Conservation (phyloP, 2,113 vertebrate genomes). For the Eupsittula cactorum region DNA sequence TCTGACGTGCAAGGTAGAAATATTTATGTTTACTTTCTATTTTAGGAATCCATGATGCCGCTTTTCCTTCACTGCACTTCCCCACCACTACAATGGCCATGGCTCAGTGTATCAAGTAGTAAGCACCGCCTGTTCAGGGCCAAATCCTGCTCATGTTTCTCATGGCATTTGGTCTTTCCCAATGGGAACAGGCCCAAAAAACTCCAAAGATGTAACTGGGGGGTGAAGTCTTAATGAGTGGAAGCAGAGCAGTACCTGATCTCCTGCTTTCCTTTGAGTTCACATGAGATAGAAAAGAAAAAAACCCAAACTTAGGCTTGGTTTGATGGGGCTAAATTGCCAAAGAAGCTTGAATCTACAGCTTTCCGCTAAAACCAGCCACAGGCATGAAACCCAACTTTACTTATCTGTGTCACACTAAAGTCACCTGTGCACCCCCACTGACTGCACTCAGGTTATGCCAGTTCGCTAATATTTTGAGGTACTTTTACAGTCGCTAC, state of each 20-base stretch:
- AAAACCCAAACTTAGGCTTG: neutral
- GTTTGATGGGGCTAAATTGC: neutral
- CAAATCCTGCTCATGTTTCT: conserved; percentile 30
- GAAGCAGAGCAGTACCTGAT: neutral
- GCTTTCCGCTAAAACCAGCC: neutral
- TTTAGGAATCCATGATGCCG: conserved; percentile 36
- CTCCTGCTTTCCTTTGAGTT: neutral
- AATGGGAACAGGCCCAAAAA: neutral
- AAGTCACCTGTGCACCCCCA: neutral
- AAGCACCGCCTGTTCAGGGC: neutral
- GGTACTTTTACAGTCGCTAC: neutral
- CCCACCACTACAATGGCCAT: conserved; percentile 22
- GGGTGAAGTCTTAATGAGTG: accelerated
- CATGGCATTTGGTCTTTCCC: neutral
- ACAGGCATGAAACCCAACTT: neutral
- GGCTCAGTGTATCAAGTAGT: neutral
- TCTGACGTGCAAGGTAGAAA: conserved; percentile 37
- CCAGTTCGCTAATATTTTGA: neutral
- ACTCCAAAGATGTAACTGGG: neutral
- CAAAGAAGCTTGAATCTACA: neutral
- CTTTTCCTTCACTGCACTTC: conserved; percentile 56
- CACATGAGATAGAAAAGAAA: neutral
- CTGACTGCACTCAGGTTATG: accelerated
- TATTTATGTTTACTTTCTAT: conserved; percentile 56
- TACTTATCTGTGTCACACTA: accelerated